These are phyloP conservation scores for Phalanger gymnotis DNA, from an alignment of 2,797 vertebrate genomes.

Conservation along the genomic window DNA sequence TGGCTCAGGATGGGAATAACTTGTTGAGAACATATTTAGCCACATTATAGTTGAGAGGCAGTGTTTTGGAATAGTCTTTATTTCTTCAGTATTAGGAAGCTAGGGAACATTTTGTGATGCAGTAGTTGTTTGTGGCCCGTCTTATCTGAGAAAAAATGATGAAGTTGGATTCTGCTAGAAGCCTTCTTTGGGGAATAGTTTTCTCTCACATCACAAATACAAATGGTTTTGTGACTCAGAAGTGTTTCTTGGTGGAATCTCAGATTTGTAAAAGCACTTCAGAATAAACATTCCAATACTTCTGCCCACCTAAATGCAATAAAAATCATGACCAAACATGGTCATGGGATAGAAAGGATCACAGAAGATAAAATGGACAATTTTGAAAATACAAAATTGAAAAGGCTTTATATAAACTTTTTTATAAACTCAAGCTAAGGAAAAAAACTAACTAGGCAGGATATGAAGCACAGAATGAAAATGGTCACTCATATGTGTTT, in stretches of 20 bases:
- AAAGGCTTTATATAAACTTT: background rate
- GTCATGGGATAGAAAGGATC: background rate
- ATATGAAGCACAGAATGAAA: background rate
- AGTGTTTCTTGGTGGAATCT: conserved; percentile 21
- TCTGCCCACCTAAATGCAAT: conserved; percentile 34
- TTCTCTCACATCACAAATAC: conserved; percentile 34
- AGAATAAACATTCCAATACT: background rate
- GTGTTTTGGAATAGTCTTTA: conserved; percentile 39
- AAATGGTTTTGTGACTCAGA: conserved; percentile 20
- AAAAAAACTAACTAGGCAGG: background rate
- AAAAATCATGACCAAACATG: conserved; percentile 2
- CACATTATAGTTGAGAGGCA: conserved; percentile 34
- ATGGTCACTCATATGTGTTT: background rate
- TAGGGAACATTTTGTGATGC: conserved; percentile 11
- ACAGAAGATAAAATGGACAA: background rate
- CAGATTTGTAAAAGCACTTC: conserved; percentile 11
- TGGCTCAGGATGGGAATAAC: background rate
- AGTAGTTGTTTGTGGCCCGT: conserved; percentile 43
- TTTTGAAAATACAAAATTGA: background rate
- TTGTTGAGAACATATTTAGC: background rate
- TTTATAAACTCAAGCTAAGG: background rate
- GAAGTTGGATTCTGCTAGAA: conserved; percentile 29
- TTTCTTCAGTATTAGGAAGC: conserved; percentile 37
- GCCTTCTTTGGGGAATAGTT: conserved; percentile 20
- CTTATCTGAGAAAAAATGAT: background rate